These are phyloP conservation scores for Cyprinella venusta DNA, from an alignment of 2,797 vertebrate species.

Conservation along the genomic window DNA sequence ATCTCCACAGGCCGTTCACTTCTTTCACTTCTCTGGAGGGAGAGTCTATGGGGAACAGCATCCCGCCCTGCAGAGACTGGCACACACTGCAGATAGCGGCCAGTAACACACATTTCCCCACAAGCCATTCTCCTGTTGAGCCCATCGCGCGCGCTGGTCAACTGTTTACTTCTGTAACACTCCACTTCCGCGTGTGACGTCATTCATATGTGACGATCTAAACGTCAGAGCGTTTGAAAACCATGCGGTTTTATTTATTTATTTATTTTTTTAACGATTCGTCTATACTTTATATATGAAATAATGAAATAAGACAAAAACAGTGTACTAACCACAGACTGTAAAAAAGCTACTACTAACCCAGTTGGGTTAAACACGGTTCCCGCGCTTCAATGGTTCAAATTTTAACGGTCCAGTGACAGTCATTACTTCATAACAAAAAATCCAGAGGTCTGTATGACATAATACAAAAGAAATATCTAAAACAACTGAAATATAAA, in stretches of 20 bases:
- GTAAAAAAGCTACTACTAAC: too few species aligned
- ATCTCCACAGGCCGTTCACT: slow-evolving; percentile 87
- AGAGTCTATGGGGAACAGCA: slow-evolving; percentile 87
- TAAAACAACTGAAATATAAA: background rate
- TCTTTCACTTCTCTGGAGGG: slow-evolving; percentile 85
- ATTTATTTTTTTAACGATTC: too few species aligned
- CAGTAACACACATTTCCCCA: slow-evolving; percentile 49
- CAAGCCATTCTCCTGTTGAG: rapidly evolving
- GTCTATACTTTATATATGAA: background rate
- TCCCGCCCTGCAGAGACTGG: slow-evolving; percentile 66
- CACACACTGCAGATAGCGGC: slow-evolving; percentile 41
- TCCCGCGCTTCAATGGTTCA: too few species aligned
- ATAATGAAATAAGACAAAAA: background rate
- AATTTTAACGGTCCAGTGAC: background rate
- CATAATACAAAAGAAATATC: background rate
- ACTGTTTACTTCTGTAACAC: background rate
- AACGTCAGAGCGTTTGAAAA: background rate
- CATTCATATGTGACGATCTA: background rate
- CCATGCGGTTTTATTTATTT: too few species aligned
- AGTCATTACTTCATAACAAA: too few species aligned
- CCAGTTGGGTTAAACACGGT: too few species aligned
- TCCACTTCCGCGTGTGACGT: slow-evolving; percentile 24
- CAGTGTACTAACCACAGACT: background rate
- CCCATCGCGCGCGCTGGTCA: background rate
- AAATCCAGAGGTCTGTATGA: too few species aligned